These are phyloP conservation scores for Amiota mariae DNA, from an alignment of 2,888 invertebrate genomes.

Conservation along the genomic window DNA sequence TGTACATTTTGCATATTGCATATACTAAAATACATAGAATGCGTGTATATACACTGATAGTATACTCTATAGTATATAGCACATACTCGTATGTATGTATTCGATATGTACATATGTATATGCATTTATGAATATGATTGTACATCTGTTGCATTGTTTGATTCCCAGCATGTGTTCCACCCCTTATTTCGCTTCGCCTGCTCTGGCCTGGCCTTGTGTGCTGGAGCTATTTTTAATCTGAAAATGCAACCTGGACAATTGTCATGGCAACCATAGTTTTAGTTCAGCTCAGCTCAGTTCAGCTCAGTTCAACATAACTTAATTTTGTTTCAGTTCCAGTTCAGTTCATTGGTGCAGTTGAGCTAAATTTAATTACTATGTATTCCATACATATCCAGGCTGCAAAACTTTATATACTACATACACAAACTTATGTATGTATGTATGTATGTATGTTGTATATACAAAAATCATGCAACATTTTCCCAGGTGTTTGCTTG, in stretches of 20 bases:
- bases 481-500: too few species aligned
- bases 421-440: too few species aligned
- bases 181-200: background rate
- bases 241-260: constrained; percentile 19
- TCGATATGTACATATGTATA: background rate
- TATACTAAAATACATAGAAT: background rate
- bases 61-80: too few species aligned
- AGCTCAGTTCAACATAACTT: background rate
- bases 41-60: too few species aligned
- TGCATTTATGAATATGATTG: background rate
- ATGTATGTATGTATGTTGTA: too few species aligned
- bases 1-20: too few species aligned
- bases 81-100: too few species aligned
- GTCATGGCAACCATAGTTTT: constrained; percentile 15
- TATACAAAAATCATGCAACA: too few species aligned
- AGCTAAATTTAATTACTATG: too few species aligned
- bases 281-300: background rate
- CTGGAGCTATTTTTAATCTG: constrained; percentile 10
- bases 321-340: background rate
- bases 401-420: too few species aligned
- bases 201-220: background rate
- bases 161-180: background rate
- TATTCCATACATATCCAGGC: too few species aligned
- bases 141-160: constrained; percentile 12
- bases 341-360: too few species aligned